phyloP scores from a whole-genome alignment of 2,888 invertebrate species.

The Operophtera brumata region DNA sequence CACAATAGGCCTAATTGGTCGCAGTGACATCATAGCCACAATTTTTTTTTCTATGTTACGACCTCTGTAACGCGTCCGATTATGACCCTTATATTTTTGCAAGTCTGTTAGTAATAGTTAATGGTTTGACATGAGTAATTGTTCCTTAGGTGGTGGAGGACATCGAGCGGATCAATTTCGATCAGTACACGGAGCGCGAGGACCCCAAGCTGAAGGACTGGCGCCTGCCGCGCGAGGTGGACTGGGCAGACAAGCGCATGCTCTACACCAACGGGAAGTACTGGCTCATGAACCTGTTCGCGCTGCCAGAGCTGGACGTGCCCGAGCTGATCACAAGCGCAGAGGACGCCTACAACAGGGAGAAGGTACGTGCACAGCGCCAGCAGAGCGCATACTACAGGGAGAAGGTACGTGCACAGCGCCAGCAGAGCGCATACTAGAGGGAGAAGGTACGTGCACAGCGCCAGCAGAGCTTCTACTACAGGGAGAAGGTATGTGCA shows the following conservation, averaged over 20 bases:
- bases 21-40: no score
- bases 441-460: not conserved
- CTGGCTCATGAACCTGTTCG: constrained; percentile 80
- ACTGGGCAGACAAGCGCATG: constrained; percentile 83
- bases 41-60: no score
- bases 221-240: constrained; percentile 81
- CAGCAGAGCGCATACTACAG: no score
- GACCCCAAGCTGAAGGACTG: constrained; percentile 90
- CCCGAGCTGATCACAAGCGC: constrained; percentile 85
- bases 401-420: not conserved
- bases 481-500: not conserved
- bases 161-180: constrained; percentile 90
- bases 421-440: not conserved
- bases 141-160: constrained; percentile 85
- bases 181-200: constrained; percentile 78
- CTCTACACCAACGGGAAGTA: constrained; percentile 82
- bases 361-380: constrained; percentile 41
- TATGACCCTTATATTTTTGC: no score
- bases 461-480: not conserved
- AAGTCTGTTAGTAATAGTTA: no score
- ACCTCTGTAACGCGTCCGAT: no score
- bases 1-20: no score
- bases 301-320: constrained; percentile 83
- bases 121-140: no score
- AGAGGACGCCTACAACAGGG: constrained; percentile 74